Base-by-base conservation (phyloP, 2,797 vertebrate genomes). In the Iguana delicatissima region DNA sequence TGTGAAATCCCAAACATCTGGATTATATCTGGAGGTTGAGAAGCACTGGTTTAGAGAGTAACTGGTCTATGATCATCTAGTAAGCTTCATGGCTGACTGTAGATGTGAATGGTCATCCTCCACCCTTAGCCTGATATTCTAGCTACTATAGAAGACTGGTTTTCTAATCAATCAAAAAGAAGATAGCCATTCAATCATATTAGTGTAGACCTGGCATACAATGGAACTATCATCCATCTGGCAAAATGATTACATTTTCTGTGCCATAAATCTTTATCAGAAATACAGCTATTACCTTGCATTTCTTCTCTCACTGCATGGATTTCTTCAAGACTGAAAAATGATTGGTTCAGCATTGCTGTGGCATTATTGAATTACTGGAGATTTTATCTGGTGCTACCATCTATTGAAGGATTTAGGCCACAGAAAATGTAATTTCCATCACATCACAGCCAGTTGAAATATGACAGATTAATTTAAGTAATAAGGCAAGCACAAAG, bases 401-500 rank as follows among this genome's bases (percentile, higher is more conserved):
- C 42, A 84, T 64, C 57, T 77, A 52, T 67, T 64, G 82, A 62
- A 12, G 32, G 16, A 35, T 76, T 38, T 38, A 35, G 22, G 72
- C 35, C 72, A 74, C 42, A 32, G 73, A 16, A 89, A 42, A 69
- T 89, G 73, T 67, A 69, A 69, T 80, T 62, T 79, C 24, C 24
- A 50, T 32, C 52, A 59, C 72, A 42, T 57, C 3, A 3, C 72
- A 38, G 52, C 52, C 74, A 59, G 72, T 4, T 3, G 52, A 32
- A 57, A 86, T 59, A 42, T 76, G 72, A 29, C 55, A 32, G 38
- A 77, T 89, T 89, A 35, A 80, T 52, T n/a, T 79, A n/a, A 72
- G 59, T 74, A 80, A 24, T 13, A 52, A 79, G 8, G n/a, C 57
- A 79, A 89, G 74, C 20, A 67, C 73, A 89, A 64, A 52, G 18